Evolutionary conservation across 35 echinoderm and acorn worm species (phyloP).

Genomic region (Diadema setosum): DNA sequence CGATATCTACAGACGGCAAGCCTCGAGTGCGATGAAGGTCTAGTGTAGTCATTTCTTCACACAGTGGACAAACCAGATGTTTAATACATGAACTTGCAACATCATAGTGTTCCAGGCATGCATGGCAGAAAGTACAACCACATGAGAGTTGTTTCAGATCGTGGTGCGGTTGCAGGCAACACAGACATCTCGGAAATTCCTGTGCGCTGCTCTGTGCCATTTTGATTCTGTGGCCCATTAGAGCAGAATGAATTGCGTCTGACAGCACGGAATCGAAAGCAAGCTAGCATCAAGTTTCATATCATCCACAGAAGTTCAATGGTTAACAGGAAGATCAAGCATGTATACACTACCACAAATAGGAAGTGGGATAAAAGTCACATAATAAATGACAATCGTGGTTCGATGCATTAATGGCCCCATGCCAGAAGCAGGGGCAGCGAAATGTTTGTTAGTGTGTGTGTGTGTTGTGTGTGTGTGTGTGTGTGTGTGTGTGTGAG

Average conservation of each 20-base stretch:
- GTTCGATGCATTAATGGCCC: too few relatives aligned
- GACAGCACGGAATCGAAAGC: too few relatives aligned
- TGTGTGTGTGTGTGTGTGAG: too few relatives aligned
- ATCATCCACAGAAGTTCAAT: too few relatives aligned
- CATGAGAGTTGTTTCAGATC: background rate
- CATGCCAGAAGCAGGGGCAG: too few relatives aligned
- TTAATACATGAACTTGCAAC: background rate
- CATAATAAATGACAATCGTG: too few relatives aligned
- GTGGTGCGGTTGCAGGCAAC: background rate
- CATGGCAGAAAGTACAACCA: background rate
- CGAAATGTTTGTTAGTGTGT: too few relatives aligned
- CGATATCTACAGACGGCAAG: background rate
- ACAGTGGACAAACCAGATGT: background rate
- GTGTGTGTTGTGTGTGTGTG: too few relatives aligned
- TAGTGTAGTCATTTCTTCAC: background rate
- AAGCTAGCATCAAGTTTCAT: too few relatives aligned
- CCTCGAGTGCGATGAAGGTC: background rate
- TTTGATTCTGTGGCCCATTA: background rate
- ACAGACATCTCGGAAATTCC: background rate
- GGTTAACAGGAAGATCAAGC: too few relatives aligned
- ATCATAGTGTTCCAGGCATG: background rate
- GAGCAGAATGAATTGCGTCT: background rate
- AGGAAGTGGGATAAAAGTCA: too few relatives aligned
- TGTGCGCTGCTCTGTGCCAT: background rate
- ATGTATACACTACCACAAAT: background rate